Conservation (phyloP, 2,888 invertebrate genomes). For the Osmoderma eremita region DNA sequence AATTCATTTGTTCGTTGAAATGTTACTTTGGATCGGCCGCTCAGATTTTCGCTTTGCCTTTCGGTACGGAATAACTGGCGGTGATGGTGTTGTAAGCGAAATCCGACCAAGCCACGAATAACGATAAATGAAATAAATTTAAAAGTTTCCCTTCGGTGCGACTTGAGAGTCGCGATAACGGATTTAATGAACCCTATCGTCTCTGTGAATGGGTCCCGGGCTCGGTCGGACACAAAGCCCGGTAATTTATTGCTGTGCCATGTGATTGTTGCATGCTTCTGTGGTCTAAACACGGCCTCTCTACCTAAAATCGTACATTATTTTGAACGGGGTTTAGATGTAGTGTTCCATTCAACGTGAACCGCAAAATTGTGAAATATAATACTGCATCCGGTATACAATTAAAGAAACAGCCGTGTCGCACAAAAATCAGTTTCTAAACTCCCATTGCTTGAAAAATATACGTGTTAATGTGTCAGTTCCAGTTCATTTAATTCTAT, state of each 20-base stretch:
- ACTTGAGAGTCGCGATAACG: slow-evolving; percentile 62
- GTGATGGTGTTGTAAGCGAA: slow-evolving; percentile 39
- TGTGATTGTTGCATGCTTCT: slow-evolving; percentile 62
- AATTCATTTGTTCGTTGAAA: slow-evolving; percentile 38
- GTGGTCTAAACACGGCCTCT: slow-evolving; percentile 51
- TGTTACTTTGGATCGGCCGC: slow-evolving; percentile 36
- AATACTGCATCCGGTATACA: slow-evolving; percentile 29
- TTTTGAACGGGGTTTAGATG: slow-evolving; percentile 39
- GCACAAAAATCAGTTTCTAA: slow-evolving; percentile 17
- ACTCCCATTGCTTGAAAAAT: too few relatives aligned
- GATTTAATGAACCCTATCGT: slow-evolving; percentile 64
- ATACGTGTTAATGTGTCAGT: too few relatives aligned
- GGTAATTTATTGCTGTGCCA: slow-evolving; percentile 59
- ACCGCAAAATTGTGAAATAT: slow-evolving; percentile 34
- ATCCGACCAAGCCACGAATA: slow-evolving; percentile 53
- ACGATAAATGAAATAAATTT: slow-evolving; percentile 64
- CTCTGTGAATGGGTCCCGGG: slow-evolving; percentile 57
- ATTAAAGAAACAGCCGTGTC: slow-evolving; percentile 20
- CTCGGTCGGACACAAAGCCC: slow-evolving; percentile 58
- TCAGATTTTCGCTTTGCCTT: slow-evolving; percentile 34
- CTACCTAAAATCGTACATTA: slow-evolving; percentile 39
- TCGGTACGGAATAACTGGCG: slow-evolving; percentile 27
- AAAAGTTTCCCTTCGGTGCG: slow-evolving; percentile 62
- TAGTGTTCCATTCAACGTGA: slow-evolving; percentile 36
- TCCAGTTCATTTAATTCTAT: too few relatives aligned